Conservation (phyloP, 2,797 vertebrate species). For the Loriculus beryllinus region DNA sequence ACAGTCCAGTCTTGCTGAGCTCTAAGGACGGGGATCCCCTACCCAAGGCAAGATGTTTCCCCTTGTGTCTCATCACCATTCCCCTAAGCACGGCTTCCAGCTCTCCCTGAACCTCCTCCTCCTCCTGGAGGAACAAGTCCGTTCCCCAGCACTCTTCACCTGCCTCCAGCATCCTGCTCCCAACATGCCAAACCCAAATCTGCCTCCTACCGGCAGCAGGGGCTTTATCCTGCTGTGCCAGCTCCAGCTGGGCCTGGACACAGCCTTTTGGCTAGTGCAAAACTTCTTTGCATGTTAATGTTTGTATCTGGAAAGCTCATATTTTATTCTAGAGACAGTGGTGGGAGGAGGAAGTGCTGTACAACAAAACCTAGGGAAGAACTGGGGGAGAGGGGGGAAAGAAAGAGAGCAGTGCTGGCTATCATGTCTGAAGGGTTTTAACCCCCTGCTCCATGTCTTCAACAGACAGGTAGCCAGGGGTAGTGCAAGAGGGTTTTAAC, state of each 20-base stretch:
- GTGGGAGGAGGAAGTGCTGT: not conserved
- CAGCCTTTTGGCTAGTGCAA: not conserved
- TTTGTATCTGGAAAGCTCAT: not conserved
- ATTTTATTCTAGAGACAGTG: not conserved
- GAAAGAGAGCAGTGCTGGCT: not conserved
- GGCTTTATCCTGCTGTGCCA: not conserved
- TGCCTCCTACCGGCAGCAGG: fast-evolving
- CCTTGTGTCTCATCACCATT: not conserved
- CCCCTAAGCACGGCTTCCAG: not conserved
- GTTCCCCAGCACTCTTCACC: not conserved
- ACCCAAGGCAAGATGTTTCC: not conserved
- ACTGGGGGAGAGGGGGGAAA: fast-evolving
- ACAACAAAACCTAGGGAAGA: not conserved
- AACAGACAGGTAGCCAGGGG: not conserved
- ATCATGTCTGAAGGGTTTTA: not conserved
- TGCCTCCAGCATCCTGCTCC: not conserved
- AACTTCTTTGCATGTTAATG: not conserved
- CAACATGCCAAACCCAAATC: not conserved
- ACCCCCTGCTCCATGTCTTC: not conserved
- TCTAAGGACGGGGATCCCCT: not conserved
- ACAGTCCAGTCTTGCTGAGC: not conserved
- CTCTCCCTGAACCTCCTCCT: not conserved
- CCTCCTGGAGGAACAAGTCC: not conserved
- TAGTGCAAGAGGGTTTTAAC: not conserved
- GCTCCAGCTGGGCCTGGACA: too few relatives aligned